Evolutionary conservation across 2,113 vertebrate genomes (phyloP), one percentile per base, ranked within the genome.

Genomic region (Chaetura pelagica): DNA sequence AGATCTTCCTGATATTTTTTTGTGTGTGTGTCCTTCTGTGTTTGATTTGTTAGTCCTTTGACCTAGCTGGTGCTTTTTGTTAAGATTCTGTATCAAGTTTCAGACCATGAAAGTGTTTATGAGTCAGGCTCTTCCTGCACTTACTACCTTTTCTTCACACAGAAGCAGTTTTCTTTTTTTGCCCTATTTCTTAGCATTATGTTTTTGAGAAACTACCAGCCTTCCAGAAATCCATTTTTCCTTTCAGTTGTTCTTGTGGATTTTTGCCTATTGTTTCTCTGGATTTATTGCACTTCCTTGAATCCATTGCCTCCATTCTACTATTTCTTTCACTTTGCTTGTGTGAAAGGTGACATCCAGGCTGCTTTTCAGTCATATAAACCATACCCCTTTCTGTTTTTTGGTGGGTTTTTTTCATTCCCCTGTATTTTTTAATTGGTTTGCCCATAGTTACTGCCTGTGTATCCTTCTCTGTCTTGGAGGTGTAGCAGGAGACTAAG

Each of bases 41-140:
- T 78, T 72, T 55, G 71, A 86, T 67, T 58, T 68, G 9, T 78
- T 84, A 89, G 66, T 94, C 71, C 61, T 17, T 83, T 40, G 44
- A 61, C 32, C 57, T 82, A 20, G 44, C 64, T 85, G 82, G 78
- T 81, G 61, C 66, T 84, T 82, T 80, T 64, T 42, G 64, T 7
- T 57, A 8, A 15, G 38, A n/a, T 54, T 81, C 73, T 81, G 73
- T 35, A 57, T 71, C 87, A 18, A 5, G 15, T 84, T 57, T 51
- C 57, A 35, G 89, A 71, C 79, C 77, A 55, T 19, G 58, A 57
- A 87, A 40, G 62, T 82, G 81, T 62, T 35, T 64, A 46, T 23
- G 88, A 88, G 59, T 88, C 75, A 58, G 19, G 48, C 44, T 82
- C 66, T 91, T 72, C 79, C 54, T 34, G 54, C 30, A 26, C 49